Evolutionary conservation across 2,888 invertebrate genomes (phyloP), one percentile per base, ranked within the genome.

Genomic region (Mythimna lalbum): DNA sequence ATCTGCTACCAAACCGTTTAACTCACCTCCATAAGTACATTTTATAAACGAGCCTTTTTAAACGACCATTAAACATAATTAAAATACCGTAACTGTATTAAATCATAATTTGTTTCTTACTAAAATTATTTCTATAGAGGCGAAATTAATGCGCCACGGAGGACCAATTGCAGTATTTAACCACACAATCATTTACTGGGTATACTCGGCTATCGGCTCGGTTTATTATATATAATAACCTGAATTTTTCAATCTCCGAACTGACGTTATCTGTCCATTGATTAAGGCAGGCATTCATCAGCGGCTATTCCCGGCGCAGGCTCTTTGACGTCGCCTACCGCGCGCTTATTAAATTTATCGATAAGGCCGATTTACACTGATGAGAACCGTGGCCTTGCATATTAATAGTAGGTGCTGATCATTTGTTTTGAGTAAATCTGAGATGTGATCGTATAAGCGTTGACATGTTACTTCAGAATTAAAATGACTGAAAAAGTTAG

Each of bases 351-450:
- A 89, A 89, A 89, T 83, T 86, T 88, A 88, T 86, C 90, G 90
- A 90, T 91, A 88, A 88, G 87, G 83, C 80, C 87, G 88, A 92
- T 92, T 91, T 90, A 90, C 88, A 85, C 89, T 90, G 91, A 92
- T 92, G 91, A 90, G 90, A 88, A 78, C 76, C 88, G 84, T 90
- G 90, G 87, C 61, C 84, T 82, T 85, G 93, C 91, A 93, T 92
- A 89, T 87, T 92, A 89, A 92, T 84, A 71, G 67, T 69, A 71
- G 67, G 67, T 75, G 73, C 50, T 73, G 69, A 78, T 81, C 53
- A 80, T 69, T 77, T 69, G 53, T 52, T 63, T 55, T 64, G 52
- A 64, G 63, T 69, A 82, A 79, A 79, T 69, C 55, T 63, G 60
- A 61, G 71, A 78, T 63, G 63, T 63, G 78, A 63, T 81, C 65